Conservation (phyloP, 2,888 invertebrate species). For the Dione vanillae region DNA sequence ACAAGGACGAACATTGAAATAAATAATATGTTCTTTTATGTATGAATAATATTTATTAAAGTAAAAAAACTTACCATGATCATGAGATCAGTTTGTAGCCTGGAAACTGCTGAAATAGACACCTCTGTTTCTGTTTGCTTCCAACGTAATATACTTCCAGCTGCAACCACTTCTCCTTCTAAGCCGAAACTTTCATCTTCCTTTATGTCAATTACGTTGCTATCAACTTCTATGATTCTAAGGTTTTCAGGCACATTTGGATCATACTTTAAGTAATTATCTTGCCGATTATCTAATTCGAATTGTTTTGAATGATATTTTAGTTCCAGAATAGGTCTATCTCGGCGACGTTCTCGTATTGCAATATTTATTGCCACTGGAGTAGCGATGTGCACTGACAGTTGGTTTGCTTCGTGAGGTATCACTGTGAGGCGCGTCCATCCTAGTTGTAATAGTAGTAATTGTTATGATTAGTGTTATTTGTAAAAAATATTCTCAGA, state of each 20-base stretch:
- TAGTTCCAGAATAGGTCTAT: slow-evolving; percentile 70
- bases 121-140: slow-evolving; percentile 69
- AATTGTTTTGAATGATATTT: slow-evolving; percentile 63
- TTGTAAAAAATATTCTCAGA: no score
- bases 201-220: slow-evolving; percentile 73
- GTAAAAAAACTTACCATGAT: slow-evolving; percentile 65
- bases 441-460: slow-evolving; percentile 53
- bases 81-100: slow-evolving; percentile 72
- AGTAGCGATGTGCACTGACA: slow-evolving; percentile 69
- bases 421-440: slow-evolving; percentile 74
- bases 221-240: slow-evolving; percentile 76
- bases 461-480: no score
- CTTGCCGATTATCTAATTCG: slow-evolving; percentile 63
- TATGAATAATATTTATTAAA: not conserved
- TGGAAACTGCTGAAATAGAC: slow-evolving; percentile 65
- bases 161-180: slow-evolving; percentile 71
- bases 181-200: slow-evolving; percentile 61
- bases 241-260: slow-evolving; percentile 74
- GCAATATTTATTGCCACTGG: slow-evolving; percentile 69
- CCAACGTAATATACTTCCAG: slow-evolving; percentile 70
- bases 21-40: no score
- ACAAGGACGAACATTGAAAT: no score
- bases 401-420: slow-evolving; percentile 71
- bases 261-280: slow-evolving; percentile 75
- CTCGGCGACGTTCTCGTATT: slow-evolving; percentile 67